Conservation (phyloP, 1,140 invertebrate species). For the Drosophila grimshawi region DNA sequence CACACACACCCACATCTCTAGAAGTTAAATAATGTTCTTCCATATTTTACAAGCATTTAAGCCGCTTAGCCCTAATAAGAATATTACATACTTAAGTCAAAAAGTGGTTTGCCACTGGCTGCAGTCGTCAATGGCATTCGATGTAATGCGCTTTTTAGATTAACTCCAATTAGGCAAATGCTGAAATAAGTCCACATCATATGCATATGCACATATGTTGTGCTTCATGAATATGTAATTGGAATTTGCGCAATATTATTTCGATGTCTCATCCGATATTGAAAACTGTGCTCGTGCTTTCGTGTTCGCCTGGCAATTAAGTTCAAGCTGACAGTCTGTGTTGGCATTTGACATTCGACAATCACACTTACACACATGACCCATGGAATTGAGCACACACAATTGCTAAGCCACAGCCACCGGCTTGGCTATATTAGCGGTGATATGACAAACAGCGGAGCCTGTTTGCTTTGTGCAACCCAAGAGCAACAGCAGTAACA, state of each 20-base stretch:
- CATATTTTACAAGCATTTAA: background rate
- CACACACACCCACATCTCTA: background rate
- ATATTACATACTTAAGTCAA: background rate
- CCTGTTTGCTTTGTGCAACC: constrained; percentile 38
- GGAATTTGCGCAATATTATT: constrained; percentile 58
- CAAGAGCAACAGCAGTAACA: constrained; percentile 21
- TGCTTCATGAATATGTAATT: constrained; percentile 45
- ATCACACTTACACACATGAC: constrained; percentile 6
- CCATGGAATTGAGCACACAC: background rate
- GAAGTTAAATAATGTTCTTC: constrained; percentile 4
- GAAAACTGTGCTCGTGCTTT: constrained; percentile 54
- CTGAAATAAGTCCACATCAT: constrained; percentile 15
- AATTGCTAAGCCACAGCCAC: constrained; percentile 55
- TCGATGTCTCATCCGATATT: constrained; percentile 58
- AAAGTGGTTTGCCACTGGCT: background rate
- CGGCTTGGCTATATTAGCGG: constrained; percentile 70
- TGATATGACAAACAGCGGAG: constrained; percentile 68
- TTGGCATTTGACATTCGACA: constrained; percentile 61
- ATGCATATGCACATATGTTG: background rate
- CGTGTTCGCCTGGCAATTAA: constrained; percentile 69
- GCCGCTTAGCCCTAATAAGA: background rate
- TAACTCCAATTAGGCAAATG: constrained; percentile 35
- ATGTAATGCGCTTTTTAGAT: constrained; percentile 34
- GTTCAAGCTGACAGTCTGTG: constrained; percentile 60
- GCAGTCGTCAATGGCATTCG: background rate